Base-by-base conservation (phyloP, 2,113 vertebrate genomes). In the Zosterops lateralis region DNA sequence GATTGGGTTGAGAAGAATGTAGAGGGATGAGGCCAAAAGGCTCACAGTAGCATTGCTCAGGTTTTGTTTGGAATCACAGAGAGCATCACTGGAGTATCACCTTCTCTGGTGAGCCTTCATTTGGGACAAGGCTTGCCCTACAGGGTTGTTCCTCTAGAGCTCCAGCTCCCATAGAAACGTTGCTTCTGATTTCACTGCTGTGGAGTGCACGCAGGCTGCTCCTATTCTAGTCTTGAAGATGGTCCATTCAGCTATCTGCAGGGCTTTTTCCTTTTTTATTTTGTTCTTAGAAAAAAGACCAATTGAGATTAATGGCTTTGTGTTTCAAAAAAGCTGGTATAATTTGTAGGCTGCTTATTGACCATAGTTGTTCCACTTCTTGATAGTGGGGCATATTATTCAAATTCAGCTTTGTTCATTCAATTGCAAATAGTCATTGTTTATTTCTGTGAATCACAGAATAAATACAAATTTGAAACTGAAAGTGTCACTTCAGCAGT, bases 41-140 rank as follows among this genome's bases (percentile, higher is more conserved):
- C 14, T 78, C 2, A 0, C 2, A 1, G 0, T 14, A 28, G 21
- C 4, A 0, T 68, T 75, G 57, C 29, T 45, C 5, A 1, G 13
- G 8, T 80, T 71, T 91, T 62, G 10, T 40, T 77, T 9, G 5
- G 11, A 21, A 56, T 74, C 44, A 14, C 1, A 0, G 44, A 54
- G n/a, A 54, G 29, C n/a, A 17, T 36, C 3, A 0, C 31, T 4
- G 1, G 53, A 21, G 5, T 22, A 28, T 64, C 3, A 1, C 10
- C 36, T 67, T 60, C 19, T 53, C 26, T 10, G 3, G 13, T 0
- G 1, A 61, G 25, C 38, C 16, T 66, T 60, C 0, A 0, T 48
- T 29, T 1, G 3, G n/a, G 14, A 71, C 10, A 32, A 48, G 53
- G 32, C 29, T 71, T 67, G 21, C 62, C 65, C n/a, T 44, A 10